These are phyloP conservation scores for Calameuta idolon DNA, from an alignment of 2,888 invertebrate genomes.

Conservation along the genomic window DNA sequence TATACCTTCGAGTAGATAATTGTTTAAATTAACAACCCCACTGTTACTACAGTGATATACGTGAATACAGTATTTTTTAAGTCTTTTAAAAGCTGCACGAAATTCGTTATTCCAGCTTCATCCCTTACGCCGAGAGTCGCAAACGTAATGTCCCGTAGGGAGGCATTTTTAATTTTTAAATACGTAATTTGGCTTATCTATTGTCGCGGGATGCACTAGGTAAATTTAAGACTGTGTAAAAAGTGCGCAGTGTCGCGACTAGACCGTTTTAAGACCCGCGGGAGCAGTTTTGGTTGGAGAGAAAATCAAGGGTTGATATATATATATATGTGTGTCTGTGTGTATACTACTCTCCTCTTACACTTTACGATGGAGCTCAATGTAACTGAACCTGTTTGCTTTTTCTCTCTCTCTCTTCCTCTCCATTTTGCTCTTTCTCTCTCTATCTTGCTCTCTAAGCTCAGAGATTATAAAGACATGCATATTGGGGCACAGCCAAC, in stretches of 20 bases:
- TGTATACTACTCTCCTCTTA: neutral
- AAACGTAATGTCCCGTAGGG: neutral
- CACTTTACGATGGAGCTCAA: neutral
- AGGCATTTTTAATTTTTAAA: neutral
- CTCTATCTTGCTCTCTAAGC: conserved; percentile 25
- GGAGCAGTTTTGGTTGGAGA: neutral
- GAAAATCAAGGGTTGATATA: neutral
- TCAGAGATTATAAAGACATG: conserved; percentile 47
- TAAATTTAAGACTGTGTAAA: neutral
- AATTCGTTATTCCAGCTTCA: neutral
- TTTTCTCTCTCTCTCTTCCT: conserved; percentile 19
- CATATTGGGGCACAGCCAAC: conserved; percentile 38
- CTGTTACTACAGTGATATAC: neutral
- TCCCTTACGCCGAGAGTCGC: neutral
- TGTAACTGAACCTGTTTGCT: conserved; percentile 15
- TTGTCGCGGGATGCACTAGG: neutral
- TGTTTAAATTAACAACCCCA: conserved; percentile 32
- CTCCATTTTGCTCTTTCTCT: conserved; percentile 4
- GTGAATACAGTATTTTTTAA: neutral
- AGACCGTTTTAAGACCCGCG: neutral
- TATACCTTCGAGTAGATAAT: conserved; percentile 26
- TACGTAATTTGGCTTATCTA: neutral
- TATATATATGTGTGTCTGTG: too few species aligned
- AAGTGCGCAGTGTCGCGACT: neutral
- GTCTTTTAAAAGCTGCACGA: neutral